A percentile compares a stretch with the other conserved stretches of the same genome.
Conservation (phyloP, 2,888 invertebrate species). For the Encarsia formosa region DNA sequence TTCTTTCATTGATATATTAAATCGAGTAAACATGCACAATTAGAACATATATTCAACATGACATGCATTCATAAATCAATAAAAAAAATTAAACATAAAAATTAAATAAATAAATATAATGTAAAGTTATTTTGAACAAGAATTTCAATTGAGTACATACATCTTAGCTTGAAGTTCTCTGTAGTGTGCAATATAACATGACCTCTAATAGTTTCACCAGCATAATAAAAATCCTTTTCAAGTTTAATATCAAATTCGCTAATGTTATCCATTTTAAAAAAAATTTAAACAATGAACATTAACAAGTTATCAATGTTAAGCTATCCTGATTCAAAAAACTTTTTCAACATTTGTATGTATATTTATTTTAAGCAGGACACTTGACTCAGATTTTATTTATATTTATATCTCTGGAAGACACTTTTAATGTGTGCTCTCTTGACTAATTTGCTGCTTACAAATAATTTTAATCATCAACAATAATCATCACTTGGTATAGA, state of each 20-base stretch:
- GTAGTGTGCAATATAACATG: conserved; percentile 66
- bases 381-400: too few species aligned
- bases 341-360: too few species aligned
- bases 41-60: background rate
- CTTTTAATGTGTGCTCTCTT: too few species aligned
- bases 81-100: background rate
- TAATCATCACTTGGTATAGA: too few species aligned
- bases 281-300: background rate
- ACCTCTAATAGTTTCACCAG: conserved; percentile 67
- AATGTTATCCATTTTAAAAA: conserved; percentile 67
- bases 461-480: too few species aligned
- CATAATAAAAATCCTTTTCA: conserved; percentile 72
- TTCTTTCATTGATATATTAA: too few species aligned
- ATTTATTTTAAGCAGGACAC: too few species aligned
- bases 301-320: too few species aligned
- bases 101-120: background rate
- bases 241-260: conserved; percentile 72
- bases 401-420: too few species aligned
- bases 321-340: too few species aligned
- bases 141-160: conserved; percentile 51
- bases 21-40: too few species aligned
- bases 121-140: conserved; percentile 6
- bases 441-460: too few species aligned
- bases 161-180: conserved; percentile 72
- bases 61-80: background rate